Conservation (phyloP, 23 tunicate genomes). For the Corella eumyota region DNA sequence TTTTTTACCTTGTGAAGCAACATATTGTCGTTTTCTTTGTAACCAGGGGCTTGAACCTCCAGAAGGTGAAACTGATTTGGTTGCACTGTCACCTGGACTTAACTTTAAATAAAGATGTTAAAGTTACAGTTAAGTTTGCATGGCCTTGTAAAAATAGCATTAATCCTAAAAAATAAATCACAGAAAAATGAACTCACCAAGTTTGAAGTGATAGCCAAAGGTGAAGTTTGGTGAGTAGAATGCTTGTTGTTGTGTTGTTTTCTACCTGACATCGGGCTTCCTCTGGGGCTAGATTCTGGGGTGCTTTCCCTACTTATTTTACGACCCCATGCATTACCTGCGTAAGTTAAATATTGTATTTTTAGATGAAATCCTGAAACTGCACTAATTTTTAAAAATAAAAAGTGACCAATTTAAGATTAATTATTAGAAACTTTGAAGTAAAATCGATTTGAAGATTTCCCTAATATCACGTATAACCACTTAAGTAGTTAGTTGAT, state of each 20-base stretch:
- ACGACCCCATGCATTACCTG: slow-evolving; percentile 25
- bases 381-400: background rate
- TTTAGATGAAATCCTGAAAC: background rate
- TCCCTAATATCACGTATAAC: too few relatives aligned
- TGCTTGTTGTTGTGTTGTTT: slow-evolving; percentile 32
- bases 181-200: slow-evolving; percentile 13
- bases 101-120: slow-evolving; percentile 20
- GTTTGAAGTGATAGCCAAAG: slow-evolving; percentile 49
- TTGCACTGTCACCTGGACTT: slow-evolving; percentile 43
- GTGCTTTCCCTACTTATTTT: slow-evolving; percentile 28
- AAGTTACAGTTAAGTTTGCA: background rate
- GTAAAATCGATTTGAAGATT: too few relatives aligned
- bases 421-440: too few relatives aligned
- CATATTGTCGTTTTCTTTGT: slow-evolving; percentile 57
- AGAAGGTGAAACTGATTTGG: slow-evolving; percentile 53
- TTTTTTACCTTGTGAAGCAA: slow-evolving; percentile 84
- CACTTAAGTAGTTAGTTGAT: too few relatives aligned
- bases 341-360: background rate
- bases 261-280: slow-evolving; percentile 53
- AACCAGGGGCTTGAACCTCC: slow-evolving; percentile 87
- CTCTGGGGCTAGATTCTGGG: slow-evolving; percentile 38
- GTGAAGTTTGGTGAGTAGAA: slow-evolving; percentile 42
- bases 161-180: background rate
- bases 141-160: background rate
- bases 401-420: background rate